Conservation (phyloP, 1,140 invertebrate genomes). For the Ceratitis capitata region DNA sequence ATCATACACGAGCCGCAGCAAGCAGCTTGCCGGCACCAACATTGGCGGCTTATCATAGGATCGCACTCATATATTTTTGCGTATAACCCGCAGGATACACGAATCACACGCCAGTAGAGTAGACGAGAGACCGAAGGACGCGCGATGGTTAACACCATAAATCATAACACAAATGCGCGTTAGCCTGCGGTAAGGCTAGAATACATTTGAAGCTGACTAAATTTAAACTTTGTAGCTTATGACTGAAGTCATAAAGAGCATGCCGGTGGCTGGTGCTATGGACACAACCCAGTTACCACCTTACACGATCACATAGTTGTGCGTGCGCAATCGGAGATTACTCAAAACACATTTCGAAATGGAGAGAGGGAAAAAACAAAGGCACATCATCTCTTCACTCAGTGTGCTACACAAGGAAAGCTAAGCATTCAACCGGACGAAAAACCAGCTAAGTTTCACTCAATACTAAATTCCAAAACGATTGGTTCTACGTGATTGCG, state of each 20-base stretch:
- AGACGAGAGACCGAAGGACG: neutral
- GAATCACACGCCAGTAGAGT: neutral
- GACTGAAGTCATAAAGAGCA: neutral
- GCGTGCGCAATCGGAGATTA: constrained; percentile 23
- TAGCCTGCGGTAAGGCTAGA: neutral
- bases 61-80: neutral
- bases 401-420: neutral
- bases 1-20: neutral
- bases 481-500: constrained; percentile 47
- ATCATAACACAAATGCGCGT: constrained; percentile 19
- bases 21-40: neutral
- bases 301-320: neutral
- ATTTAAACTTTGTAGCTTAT: neutral
- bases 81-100: neutral
- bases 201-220: neutral
- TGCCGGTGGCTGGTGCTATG: too few species aligned
- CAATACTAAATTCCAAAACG: constrained; percentile 39
- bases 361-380: neutral
- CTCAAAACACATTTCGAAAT: neutral
- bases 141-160: neutral
- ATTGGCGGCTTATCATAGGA: neutral
- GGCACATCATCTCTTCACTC: constrained; percentile 18
- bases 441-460: neutral
- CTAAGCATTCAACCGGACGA: neutral
- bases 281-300: neutral